A percentile compares a stretch with the other conserved stretches of the same genome.
These are phyloP conservation scores for Lipotes vexillifer DNA, from an alignment of 2,113 vertebrate species.

Conservation along the genomic window DNA sequence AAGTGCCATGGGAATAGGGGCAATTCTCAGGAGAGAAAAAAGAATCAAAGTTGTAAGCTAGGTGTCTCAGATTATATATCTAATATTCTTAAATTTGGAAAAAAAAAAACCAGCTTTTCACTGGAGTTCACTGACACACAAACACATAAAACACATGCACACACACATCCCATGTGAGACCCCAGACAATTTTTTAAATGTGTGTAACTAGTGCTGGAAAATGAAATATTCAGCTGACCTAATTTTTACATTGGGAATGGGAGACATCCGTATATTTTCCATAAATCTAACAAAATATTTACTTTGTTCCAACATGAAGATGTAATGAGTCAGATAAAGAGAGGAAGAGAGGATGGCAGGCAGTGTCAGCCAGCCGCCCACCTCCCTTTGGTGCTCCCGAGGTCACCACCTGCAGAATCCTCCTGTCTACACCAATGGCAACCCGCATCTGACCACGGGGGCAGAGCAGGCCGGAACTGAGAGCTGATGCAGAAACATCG, in stretches of 20 bases:
- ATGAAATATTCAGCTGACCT: constrained; percentile 60
- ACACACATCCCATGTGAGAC: not conserved
- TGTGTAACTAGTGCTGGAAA: constrained; percentile 25
- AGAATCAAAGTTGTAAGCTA: not conserved
- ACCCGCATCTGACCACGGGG: not conserved
- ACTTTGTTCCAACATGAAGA: not conserved
- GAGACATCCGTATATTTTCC: not conserved
- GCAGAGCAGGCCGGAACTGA: not conserved
- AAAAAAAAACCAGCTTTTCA: not conserved
- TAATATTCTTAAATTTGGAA: not conserved
- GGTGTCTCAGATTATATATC: not conserved
- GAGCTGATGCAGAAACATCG: not conserved
- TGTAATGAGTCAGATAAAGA: not conserved
- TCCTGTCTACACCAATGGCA: not conserved
- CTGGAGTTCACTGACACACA: not conserved
- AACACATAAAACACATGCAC: not conserved
- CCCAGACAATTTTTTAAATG: not conserved
- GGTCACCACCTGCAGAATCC: not conserved
- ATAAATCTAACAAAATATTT: constrained; percentile 28
- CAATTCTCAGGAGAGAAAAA: not conserved
- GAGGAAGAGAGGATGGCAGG: no score
- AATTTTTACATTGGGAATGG: constrained; percentile 60
- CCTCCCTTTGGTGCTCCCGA: not conserved
- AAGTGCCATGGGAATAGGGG: rapidly evolving
- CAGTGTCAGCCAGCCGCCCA: rapidly evolving